A percentile compares a stretch with the other conserved stretches of the same genome.
These are phyloP conservation scores for Norana najaformis DNA, from an alignment of 2,888 invertebrate genomes.

Conservation along the genomic window DNA sequence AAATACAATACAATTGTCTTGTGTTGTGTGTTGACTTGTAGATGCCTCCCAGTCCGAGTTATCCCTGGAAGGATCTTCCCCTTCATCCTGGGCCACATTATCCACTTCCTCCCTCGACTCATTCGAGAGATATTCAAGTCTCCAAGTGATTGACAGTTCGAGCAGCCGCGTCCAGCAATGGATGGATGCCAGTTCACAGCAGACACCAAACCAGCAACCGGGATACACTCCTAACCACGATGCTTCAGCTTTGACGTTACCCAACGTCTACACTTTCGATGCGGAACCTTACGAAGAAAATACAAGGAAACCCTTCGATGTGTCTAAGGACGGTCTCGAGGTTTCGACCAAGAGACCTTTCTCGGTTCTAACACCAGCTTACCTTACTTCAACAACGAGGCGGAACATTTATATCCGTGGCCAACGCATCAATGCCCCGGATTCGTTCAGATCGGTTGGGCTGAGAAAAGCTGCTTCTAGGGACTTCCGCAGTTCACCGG, in stretches of 20 bases:
- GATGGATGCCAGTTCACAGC: not conserved
- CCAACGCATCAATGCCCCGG: not conserved
- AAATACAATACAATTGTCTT: not conserved
- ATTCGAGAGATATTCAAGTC: not conserved
- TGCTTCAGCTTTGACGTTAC: not conserved
- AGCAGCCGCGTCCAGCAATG: not conserved
- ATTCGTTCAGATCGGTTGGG: not conserved
- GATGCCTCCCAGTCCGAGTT: not conserved
- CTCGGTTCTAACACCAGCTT: not conserved
- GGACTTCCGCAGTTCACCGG: slow-evolving; percentile 16
- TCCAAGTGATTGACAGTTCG: not conserved
- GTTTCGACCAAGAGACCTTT: not conserved
- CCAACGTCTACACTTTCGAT: not conserved
- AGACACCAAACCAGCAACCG: not conserved
- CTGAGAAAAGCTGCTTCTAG: slow-evolving; percentile 8
- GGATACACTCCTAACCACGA: not conserved
- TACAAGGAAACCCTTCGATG: not conserved
- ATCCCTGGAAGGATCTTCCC: not conserved
- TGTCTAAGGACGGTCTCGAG: not conserved
- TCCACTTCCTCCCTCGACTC: not conserved
- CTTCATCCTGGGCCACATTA: not conserved
- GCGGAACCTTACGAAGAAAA: not conserved
- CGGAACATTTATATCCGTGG: slow-evolving; percentile 17
- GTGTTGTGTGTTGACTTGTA: not conserved
- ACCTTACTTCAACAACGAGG: not conserved